phyloP scores from a whole-genome alignment of 2,797 vertebrate species.

The Chelon auratus region DNA sequence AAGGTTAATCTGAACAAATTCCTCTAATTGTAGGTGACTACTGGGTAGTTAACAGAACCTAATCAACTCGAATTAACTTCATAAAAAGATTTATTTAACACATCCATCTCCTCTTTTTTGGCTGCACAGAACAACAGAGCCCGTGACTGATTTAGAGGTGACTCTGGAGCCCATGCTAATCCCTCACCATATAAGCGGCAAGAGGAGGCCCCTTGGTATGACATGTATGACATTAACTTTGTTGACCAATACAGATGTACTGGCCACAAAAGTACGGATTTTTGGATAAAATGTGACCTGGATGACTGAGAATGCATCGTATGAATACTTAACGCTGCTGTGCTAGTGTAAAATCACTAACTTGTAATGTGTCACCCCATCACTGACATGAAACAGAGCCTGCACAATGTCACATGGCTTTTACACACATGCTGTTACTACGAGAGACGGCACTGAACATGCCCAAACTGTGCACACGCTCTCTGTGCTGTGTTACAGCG shows the following conservation, averaged over 20 bases:
- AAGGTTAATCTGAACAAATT: too few relatives aligned
- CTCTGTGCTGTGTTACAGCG: neutral
- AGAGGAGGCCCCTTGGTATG: slow-evolving; percentile 96
- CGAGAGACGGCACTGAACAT: neutral
- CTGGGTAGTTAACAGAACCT: too few relatives aligned
- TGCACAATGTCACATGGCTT: too few relatives aligned
- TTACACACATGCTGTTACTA: neutral
- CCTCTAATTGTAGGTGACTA: too few relatives aligned
- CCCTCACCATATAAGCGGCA: slow-evolving; percentile 97
- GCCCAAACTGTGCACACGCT: neutral
- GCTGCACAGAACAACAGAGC: too few relatives aligned
- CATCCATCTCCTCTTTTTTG: too few relatives aligned
- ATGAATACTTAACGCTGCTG: too few relatives aligned
- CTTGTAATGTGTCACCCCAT: neutral
- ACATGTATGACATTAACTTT: slow-evolving; percentile 2
- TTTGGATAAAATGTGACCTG: too few relatives aligned
- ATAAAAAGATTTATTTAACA: too few relatives aligned
- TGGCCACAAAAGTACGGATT: too few relatives aligned
- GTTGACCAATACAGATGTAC: neutral
- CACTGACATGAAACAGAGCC: neutral
- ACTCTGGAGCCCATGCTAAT: slow-evolving; percentile 96
- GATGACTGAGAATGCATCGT: too few relatives aligned
- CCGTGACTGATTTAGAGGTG: slow-evolving; percentile 88
- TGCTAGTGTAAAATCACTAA: neutral
- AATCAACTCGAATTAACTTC: too few relatives aligned